Evolutionary conservation across 2,113 vertebrate species (phyloP).

Genomic region (Oriolus oriolus): DNA sequence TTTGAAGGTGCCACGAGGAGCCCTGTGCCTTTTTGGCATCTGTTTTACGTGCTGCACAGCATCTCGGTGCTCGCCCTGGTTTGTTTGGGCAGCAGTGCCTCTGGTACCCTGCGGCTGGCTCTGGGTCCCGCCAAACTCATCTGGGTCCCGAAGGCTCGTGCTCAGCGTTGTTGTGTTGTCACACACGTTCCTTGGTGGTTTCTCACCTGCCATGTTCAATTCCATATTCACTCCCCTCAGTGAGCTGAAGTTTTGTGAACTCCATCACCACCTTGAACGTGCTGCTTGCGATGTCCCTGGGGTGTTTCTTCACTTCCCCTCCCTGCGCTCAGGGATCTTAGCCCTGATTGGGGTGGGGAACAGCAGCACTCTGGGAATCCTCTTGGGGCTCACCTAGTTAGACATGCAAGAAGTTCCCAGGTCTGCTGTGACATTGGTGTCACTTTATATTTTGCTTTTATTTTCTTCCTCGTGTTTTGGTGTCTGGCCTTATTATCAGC

Average conservation of each 20-base stretch:
- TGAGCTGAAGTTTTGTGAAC: neutral
- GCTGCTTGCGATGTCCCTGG: neutral
- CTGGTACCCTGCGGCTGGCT: neutral
- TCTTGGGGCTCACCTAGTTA: neutral
- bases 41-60: neutral
- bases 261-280: rapidly evolving
- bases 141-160: neutral
- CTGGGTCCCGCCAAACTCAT: neutral
- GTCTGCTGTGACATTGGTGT: neutral
- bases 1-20: neutral
- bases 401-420: neutral
- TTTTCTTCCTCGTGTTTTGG: neutral
- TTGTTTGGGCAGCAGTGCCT: neutral
- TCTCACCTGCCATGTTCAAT: neutral
- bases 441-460: neutral
- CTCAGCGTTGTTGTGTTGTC: neutral
- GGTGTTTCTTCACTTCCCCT: neutral
- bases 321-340: neutral
- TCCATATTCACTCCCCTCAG: rapidly evolving
- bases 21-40: neutral
- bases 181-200: rapidly evolving
- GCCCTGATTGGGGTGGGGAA: neutral
- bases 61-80: rapidly evolving
- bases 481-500: neutral
- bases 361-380: neutral